Conservation (phyloP, 1,140 invertebrate genomes). For the Pseudomyrmex cubaensis region DNA sequence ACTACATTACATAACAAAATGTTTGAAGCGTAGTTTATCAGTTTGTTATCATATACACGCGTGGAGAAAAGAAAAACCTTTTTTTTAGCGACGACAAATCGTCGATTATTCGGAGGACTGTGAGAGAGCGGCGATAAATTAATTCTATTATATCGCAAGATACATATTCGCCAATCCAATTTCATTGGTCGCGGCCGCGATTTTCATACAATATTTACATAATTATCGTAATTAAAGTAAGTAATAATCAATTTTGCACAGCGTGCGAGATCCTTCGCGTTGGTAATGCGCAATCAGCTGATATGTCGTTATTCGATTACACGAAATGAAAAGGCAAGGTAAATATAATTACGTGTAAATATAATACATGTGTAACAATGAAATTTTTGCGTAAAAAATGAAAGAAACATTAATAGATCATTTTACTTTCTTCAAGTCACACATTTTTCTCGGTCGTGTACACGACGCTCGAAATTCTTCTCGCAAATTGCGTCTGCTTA, state of each 20-base stretch:
- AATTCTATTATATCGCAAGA: slow-evolving; percentile 47
- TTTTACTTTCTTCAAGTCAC: neutral
- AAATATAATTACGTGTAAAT: too few relatives aligned
- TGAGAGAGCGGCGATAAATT: slow-evolving; percentile 57
- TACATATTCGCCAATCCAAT: neutral
- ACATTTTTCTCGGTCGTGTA: neutral
- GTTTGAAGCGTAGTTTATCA: neutral
- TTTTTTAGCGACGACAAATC: neutral
- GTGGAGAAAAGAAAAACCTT: slow-evolving; percentile 15
- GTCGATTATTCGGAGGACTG: neutral
- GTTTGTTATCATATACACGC: slow-evolving; percentile 20
- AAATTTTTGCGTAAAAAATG: too few relatives aligned
- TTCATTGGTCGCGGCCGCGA: neutral
- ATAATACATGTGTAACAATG: too few relatives aligned
- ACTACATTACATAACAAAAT: too few relatives aligned
- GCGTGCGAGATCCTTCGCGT: neutral
- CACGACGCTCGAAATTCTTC: slow-evolving; percentile 3
- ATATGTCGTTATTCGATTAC: neutral
- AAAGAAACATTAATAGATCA: neutral
- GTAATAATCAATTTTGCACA: neutral
- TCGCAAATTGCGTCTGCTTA: slow-evolving; percentile 52
- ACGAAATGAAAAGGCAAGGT: neutral
- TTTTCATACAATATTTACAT: slow-evolving; percentile 4
- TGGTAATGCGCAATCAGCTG: neutral
- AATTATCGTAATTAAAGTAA: neutral